Evolutionary conservation across 2,888 invertebrate genomes (phyloP), one percentile per base, ranked within the genome.

Genomic region (Acanthosoma haemorrhoidale): DNA sequence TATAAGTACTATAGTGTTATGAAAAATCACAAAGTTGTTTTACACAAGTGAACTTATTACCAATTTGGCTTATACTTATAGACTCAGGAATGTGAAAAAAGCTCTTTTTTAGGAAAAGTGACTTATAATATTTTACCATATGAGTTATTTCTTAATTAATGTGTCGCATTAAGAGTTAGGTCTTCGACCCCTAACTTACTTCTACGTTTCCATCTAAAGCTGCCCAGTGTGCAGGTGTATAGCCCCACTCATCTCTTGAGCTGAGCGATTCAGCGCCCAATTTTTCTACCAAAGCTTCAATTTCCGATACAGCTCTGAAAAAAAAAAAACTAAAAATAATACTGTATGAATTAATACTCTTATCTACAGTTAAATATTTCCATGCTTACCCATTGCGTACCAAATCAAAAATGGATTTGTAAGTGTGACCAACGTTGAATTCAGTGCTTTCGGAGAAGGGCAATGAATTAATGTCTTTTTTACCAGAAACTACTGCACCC

Each of bases 181-280:
- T n/a, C n/a, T n/a, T n/a, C n/a, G n/a, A n/a, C n/a, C n/a, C n/a
- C n/a, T n/a, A n/a, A 87, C 57, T 70, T 71, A 74, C 75, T 75
- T 92, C 90, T n/a, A 92, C 89, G 78, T 92, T 92, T 32, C 94
- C 94, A 78, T 94, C 93, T 61, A 95, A 82, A 43, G 91, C 91
- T 0, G 90, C 92, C 94, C 94, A 95, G 79, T 95, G 95, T 21
- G 93, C 93, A 0, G 94, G 92, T 0, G 94, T 94, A 80, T 95
- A 94, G 16, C 95, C 95, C 83, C 94, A 94, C 78, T 92, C 91
- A 80, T 95, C 95, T 18, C 94, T 85, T 0, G 89, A 88, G 69
- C 88, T 87, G 70, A 95, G 81, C 70, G 88, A 88, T 78, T 89
- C 89, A 16, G 87, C 83, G 0, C 94, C 93, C 51, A 88, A 84